Conservation (phyloP, 2,888 invertebrate genomes). For the Anticlea derivata region DNA sequence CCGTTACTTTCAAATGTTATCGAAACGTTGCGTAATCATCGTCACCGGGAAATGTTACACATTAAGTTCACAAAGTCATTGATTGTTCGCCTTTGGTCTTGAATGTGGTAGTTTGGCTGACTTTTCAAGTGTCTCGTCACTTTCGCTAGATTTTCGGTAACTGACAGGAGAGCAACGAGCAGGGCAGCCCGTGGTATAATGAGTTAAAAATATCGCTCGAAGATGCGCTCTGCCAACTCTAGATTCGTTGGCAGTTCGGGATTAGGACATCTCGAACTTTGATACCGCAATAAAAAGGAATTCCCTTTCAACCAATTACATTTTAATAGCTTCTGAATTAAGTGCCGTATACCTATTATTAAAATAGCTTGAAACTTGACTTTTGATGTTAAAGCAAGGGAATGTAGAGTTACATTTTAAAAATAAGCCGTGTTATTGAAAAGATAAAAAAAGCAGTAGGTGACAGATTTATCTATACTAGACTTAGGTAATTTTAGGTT, state of each 20-base stretch:
- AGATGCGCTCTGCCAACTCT: slow-evolving; percentile 82
- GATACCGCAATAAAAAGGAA: slow-evolving; percentile 55
- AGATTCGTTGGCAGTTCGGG: slow-evolving; percentile 59
- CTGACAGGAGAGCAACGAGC: slow-evolving; percentile 74
- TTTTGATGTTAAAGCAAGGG: too few relatives aligned
- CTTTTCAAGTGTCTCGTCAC: slow-evolving; percentile 62
- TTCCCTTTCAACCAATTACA: slow-evolving; percentile 38
- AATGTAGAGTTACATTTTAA: too few relatives aligned
- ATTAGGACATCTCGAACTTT: slow-evolving; percentile 76
- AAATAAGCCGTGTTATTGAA: not conserved
- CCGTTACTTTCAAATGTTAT: slow-evolving; percentile 48
- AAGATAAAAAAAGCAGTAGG: not conserved
- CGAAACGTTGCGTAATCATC: slow-evolving; percentile 66
- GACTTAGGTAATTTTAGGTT: slow-evolving; percentile 11
- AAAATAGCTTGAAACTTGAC: too few relatives aligned
- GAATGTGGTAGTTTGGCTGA: slow-evolving; percentile 47
- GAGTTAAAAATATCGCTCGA: slow-evolving; percentile 83
- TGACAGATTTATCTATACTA: slow-evolving; percentile 12
- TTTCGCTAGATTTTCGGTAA: slow-evolving; percentile 68
- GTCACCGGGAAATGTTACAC: slow-evolving; percentile 33
- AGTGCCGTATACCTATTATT: too few relatives aligned
- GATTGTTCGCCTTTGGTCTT: slow-evolving; percentile 39
- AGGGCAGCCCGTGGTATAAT: slow-evolving; percentile 77
- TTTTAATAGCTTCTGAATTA: too few relatives aligned
- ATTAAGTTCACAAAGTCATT: slow-evolving; percentile 29